Evolutionary conservation across 2,113 vertebrate species (phyloP).

Genomic region (Ochotona princeps): DNA sequence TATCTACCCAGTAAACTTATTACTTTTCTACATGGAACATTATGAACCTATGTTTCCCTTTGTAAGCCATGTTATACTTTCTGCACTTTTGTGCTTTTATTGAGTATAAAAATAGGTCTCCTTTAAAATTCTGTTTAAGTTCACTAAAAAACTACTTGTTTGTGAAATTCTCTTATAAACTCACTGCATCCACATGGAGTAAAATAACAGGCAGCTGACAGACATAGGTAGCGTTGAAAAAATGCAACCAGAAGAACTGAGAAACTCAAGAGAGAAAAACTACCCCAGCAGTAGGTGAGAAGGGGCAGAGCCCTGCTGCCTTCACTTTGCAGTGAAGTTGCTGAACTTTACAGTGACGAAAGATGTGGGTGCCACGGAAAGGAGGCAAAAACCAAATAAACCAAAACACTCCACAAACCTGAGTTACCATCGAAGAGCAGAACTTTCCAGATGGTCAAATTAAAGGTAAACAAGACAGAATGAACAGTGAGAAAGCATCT

Average conservation of each 20-base stretch:
- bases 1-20: constrained; percentile 87
- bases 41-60: constrained; percentile 88
- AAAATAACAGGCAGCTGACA: constrained; percentile 89
- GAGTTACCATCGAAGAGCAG: constrained; percentile 58
- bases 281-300: constrained; percentile 68
- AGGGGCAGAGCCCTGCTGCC: constrained; percentile 80
- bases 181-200: constrained; percentile 89
- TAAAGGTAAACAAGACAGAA: constrained; percentile 67
- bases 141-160: constrained; percentile 92
- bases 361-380: constrained; percentile 64
- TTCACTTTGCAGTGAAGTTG: too few species aligned
- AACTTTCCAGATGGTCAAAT: constrained; percentile 75
- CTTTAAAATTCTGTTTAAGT: constrained; percentile 91
- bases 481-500: constrained; percentile 68
- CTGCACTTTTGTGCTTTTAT: constrained; percentile 91
- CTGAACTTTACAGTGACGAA: constrained; percentile 74
- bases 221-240: constrained; percentile 89
- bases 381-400: neutral
- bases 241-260: constrained; percentile 73
- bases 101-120: constrained; percentile 92
- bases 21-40: constrained; percentile 89
- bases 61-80: constrained; percentile 90
- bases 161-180: constrained; percentile 93
- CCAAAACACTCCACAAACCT: constrained; percentile 28
- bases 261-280: constrained; percentile 72